phyloP scores from a whole-genome alignment of 2,797 vertebrate species.

The Trachops cirrhosus region DNA sequence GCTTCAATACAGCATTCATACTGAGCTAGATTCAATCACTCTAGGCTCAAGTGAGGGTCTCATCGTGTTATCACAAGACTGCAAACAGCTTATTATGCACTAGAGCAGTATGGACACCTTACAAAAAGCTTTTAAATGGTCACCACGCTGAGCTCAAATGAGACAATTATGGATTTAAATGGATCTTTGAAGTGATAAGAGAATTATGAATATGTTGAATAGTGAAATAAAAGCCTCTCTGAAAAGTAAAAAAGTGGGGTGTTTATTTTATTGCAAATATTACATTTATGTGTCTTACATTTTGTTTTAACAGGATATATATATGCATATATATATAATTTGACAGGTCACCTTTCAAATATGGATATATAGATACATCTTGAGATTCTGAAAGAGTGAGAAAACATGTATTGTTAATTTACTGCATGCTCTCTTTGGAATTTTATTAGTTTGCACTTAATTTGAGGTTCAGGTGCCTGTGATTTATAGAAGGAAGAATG shows the following conservation, averaged over 20 bases:
- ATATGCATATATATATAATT: not conserved
- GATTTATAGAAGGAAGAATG: not conserved
- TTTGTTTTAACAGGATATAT: not conserved
- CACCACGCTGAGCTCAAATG: slow-evolving; percentile 66
- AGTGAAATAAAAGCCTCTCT: not conserved
- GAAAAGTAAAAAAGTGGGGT: not conserved
- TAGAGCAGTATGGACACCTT: slow-evolving; percentile 47
- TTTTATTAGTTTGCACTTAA: not conserved
- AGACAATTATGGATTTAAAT: slow-evolving; percentile 66
- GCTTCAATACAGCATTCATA: not conserved
- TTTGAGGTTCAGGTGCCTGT: not conserved
- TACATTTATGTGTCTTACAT: not conserved
- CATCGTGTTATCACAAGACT: slow-evolving; percentile 19
- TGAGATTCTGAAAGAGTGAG: not conserved
- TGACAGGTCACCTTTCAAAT: not conserved
- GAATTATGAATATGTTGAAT: slow-evolving; percentile 45
- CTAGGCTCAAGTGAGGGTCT: slow-evolving; percentile 34
- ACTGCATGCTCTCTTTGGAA: not conserved
- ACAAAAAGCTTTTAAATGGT: slow-evolving; percentile 58
- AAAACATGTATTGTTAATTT: not conserved
- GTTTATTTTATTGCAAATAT: not conserved
- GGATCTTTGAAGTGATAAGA: slow-evolving; percentile 45
- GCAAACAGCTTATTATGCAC: slow-evolving; percentile 59
- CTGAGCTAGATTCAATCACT: slow-evolving; percentile 44
- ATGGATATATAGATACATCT: not conserved